Percentiles rank a stretch among this genome's conserved stretches.
Evolutionary conservation across 2,113 vertebrate species (phyloP).

Genomic region (Siniperca knerii): DNA sequence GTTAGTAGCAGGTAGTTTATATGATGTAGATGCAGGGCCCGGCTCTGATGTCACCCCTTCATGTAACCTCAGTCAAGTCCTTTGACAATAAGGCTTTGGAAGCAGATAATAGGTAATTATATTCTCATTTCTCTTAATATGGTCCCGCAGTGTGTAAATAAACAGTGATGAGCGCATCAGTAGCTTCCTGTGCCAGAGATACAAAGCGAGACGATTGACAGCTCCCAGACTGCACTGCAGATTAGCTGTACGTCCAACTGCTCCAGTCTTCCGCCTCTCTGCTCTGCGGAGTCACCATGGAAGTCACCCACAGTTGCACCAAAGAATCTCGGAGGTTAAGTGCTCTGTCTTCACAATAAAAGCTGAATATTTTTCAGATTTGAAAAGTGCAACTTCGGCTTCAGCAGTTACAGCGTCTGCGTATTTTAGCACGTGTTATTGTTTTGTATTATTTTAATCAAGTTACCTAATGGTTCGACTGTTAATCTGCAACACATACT

Average conservation of each 20-base stretch:
- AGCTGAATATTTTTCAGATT: background rate
- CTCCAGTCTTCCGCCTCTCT: conserved; percentile 44
- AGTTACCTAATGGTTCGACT: background rate
- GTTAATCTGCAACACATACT: background rate
- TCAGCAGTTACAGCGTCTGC: background rate
- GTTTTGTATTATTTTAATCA: background rate
- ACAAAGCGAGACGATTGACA: conserved; percentile 73
- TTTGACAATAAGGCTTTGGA: background rate
- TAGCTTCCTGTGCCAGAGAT: conserved; percentile 32
- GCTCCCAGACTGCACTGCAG: conserved; percentile 83
- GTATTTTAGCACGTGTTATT: background rate
- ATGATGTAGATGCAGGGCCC: conserved; percentile 64
- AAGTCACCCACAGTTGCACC: background rate
- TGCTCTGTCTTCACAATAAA: conserved; percentile 30
- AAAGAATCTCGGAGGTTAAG: fast-evolving
- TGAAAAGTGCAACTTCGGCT: background rate
- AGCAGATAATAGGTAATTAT: background rate
- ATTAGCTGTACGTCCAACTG: conserved; percentile 29
- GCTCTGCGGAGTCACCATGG: background rate
- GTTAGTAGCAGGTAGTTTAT: conserved; percentile 55
- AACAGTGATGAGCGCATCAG: conserved; percentile 33
- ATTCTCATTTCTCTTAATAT: conserved; percentile 1
- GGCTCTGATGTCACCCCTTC: conserved; percentile 49
- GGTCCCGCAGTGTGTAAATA: conserved; percentile 28
- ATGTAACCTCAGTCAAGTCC: conserved; percentile 6